Conservation (phyloP, 2,888 invertebrate genomes). For the Apomyelois bistriatella region DNA sequence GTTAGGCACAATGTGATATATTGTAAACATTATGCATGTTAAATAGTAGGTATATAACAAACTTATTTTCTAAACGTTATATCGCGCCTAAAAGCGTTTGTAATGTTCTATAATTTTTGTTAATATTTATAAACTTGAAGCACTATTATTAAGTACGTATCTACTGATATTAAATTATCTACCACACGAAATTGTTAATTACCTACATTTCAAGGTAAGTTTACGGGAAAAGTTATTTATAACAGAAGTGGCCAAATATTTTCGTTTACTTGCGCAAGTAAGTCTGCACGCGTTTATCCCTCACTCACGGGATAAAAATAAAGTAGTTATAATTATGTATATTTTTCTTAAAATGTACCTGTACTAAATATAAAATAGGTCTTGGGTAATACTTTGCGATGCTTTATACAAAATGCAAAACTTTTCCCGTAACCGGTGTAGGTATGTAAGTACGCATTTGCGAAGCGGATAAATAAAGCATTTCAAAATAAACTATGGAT, state of each 20-base stretch:
- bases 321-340: no score
- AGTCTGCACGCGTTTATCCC: no score
- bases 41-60: slow-evolving; percentile 18
- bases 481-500: slow-evolving; percentile 24
- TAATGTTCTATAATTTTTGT: neutral
- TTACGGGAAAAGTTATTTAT: slow-evolving; percentile 39
- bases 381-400: no score
- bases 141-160: slow-evolving; percentile 19
- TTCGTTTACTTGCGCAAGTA: neutral
- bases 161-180: slow-evolving; percentile 26
- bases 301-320: no score
- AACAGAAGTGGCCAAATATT: neutral
- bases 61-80: slow-evolving; percentile 1
- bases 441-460: slow-evolving; percentile 21
- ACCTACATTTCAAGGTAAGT: slow-evolving; percentile 33
- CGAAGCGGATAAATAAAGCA: slow-evolving; percentile 33
- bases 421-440: slow-evolving; percentile 30
- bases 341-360: no score
- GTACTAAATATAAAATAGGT: no score
- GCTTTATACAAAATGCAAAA: neutral
- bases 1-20: slow-evolving; percentile 26
- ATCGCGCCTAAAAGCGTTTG: slow-evolving; percentile 26
- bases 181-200: slow-evolving; percentile 32
- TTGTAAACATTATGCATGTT: slow-evolving; percentile 20
- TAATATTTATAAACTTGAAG: slow-evolving; percentile 1